Evolutionary conservation across 1,140 invertebrate genomes (phyloP).

Genomic region (Stratiolaelaps scimitus): DNA sequence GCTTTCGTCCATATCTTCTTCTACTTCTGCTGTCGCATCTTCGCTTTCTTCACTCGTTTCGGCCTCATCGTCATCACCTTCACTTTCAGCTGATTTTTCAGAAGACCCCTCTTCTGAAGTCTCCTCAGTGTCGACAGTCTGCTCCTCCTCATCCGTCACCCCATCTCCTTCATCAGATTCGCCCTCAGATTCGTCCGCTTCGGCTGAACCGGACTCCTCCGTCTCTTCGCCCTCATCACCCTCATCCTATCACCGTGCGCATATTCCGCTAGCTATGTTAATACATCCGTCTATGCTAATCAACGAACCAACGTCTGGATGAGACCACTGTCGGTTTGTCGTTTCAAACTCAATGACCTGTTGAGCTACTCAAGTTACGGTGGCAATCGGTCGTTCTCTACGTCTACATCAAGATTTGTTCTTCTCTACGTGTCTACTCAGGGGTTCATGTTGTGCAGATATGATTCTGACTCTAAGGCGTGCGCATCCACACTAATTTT

Average conservation of each 20-base stretch:
- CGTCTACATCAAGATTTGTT: too few relatives aligned
- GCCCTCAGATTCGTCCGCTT: neutral
- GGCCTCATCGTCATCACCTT: constrained; percentile 3
- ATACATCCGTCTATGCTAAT: too few relatives aligned
- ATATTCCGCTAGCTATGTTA: too few relatives aligned
- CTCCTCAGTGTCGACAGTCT: constrained; percentile 6
- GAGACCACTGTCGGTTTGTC: too few relatives aligned
- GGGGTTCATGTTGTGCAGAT: too few relatives aligned
- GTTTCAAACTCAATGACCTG: too few relatives aligned
- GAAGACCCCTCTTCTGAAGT: neutral
- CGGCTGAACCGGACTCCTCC: neutral
- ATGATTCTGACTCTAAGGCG: too few relatives aligned
- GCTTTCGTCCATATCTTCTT: constrained; percentile 36
- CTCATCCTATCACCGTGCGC: neutral
- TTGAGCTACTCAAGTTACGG: too few relatives aligned
- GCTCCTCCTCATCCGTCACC: neutral
- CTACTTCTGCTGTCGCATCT: constrained; percentile 38
- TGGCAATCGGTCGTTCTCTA: too few relatives aligned
- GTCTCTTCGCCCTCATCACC: neutral
- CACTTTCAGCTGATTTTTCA: neutral
- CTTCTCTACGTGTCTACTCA: too few relatives aligned
- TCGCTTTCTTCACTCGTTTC: constrained; percentile 39
- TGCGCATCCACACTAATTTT: too few relatives aligned
- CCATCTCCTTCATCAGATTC: neutral
- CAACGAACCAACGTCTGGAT: too few relatives aligned